Evolutionary conservation across 1,140 invertebrate genomes (phyloP).

Genomic region (Scaptodrosophila lebanonensis): DNA sequence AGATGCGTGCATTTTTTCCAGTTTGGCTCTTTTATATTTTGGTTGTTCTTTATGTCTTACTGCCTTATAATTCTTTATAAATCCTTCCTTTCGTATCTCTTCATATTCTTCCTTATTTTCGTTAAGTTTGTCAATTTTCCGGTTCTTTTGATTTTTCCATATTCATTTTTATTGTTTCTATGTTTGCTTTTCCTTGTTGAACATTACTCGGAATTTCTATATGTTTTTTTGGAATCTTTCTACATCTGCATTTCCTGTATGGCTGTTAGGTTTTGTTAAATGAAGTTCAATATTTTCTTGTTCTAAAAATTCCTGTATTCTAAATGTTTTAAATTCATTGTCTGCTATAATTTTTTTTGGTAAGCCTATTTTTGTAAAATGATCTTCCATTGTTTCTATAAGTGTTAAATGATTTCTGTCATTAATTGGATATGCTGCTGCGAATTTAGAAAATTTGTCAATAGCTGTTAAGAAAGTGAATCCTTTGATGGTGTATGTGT

Average conservation of each 20-base stretch:
- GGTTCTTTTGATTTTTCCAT: too few species aligned
- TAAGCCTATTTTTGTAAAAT: constrained; percentile 15
- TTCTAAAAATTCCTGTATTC: constrained; percentile 14
- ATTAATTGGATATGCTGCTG: too few species aligned
- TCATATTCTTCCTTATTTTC: constrained; percentile 8
- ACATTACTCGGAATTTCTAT: too few species aligned
- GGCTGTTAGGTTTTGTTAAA: too few species aligned
- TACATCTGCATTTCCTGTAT: too few species aligned
- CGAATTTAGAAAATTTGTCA: too few species aligned
- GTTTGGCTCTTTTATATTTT: constrained; percentile 11
- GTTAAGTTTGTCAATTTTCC: too few species aligned
- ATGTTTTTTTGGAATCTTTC: too few species aligned
- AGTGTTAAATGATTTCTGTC: constrained; percentile 11
- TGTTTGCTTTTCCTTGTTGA: too few species aligned
- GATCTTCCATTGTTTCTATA: constrained; percentile 8
- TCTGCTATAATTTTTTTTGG: constrained; percentile 5
- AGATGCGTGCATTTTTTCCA: constrained; percentile 8
- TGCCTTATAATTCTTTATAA: constrained; percentile 22
- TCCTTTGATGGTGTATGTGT: too few species aligned
- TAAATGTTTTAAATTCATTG: constrained; percentile 7
- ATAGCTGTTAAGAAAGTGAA: too few species aligned
- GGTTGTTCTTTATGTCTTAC: constrained; percentile 11
- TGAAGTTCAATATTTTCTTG: constrained; percentile 12
- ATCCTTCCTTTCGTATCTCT: constrained; percentile 8
- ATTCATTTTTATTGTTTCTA: too few species aligned